Percentiles rank a stretch among this genome's conserved stretches.
Evolutionary conservation across 2,113 vertebrate species (phyloP).

Genomic region (Taxidea taxus): DNA sequence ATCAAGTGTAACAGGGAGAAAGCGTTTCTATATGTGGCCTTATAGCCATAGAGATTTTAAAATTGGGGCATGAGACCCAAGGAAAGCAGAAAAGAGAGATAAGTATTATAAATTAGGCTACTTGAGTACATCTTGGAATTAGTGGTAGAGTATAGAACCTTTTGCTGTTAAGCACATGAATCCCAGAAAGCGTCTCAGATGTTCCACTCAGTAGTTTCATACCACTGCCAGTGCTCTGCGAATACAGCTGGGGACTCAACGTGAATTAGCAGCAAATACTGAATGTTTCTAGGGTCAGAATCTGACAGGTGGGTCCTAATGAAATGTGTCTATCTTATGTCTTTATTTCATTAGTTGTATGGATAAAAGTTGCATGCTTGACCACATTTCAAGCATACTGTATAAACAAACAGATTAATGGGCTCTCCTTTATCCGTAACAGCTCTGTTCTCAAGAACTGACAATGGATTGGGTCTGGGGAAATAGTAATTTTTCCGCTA

Average conservation of each 20-base stretch:
- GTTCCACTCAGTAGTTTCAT: not conserved
- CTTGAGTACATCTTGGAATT: not conserved
- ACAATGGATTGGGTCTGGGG: not conserved
- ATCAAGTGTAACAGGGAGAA: slow-evolving; percentile 54
- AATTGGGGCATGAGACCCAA: slow-evolving; percentile 37
- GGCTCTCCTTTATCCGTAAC: not conserved
- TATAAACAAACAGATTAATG: not conserved
- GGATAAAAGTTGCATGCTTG: not conserved
- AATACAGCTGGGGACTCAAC: not conserved
- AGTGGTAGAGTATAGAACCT: not conserved
- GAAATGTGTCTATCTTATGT: not conserved
- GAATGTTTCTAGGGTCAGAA: not conserved
- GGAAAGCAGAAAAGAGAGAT: slow-evolving; percentile 37
- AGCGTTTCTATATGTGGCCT: slow-evolving; percentile 45
- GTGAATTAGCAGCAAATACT: not conserved
- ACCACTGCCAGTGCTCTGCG: not conserved
- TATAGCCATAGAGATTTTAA: slow-evolving; percentile 45
- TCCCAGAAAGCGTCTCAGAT: not conserved
- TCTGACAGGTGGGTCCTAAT: not conserved
- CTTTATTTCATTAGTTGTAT: not conserved
- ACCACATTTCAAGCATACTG: not conserved
- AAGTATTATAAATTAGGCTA: slow-evolving; percentile 1
- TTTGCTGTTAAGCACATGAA: not conserved
- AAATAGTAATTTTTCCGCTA: not conserved
- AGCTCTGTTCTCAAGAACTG: not conserved